phyloP scores from a whole-genome alignment of 2,113 vertebrate genomes.

The Piprites chloris region DNA sequence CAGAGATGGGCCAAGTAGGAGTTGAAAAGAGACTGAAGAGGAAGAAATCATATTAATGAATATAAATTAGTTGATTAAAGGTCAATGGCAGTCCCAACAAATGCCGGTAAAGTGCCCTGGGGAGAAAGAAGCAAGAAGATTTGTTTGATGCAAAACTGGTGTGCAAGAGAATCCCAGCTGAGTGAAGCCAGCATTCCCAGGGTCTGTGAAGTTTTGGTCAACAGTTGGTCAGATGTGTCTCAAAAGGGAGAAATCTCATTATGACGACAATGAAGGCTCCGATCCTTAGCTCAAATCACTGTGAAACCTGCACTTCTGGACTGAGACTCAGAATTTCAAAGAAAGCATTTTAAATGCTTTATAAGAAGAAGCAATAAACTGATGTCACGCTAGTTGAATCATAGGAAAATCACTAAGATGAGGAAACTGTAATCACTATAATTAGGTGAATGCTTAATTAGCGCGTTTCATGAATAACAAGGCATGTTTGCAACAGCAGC shows the following conservation, averaged over 20 bases:
- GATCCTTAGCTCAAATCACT: background rate
- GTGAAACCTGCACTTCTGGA: background rate
- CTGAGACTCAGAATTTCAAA: background rate
- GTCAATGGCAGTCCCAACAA: background rate
- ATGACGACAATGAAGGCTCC: rapidly evolving
- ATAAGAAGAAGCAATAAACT: conserved; percentile 31
- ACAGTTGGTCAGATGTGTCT: background rate
- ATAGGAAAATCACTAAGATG: conserved; percentile 43
- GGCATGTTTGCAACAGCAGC: conserved; percentile 15
- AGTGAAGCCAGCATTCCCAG: background rate
- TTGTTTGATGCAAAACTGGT: background rate
- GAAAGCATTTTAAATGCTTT: background rate
- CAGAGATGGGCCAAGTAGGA: background rate
- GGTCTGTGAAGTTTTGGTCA: background rate
- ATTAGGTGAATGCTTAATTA: conserved; percentile 67
- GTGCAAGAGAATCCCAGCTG: background rate
- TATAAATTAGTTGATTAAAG: background rate
- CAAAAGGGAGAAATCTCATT: background rate
- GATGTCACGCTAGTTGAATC: conserved; percentile 31
- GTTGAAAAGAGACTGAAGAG: background rate
- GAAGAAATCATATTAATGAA: background rate
- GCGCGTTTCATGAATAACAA: conserved; percentile 47
- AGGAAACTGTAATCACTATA: conserved; percentile 60
- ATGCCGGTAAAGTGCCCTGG: background rate
- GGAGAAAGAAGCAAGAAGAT: background rate